A percentile compares a stretch with the other conserved stretches of the same genome.
Conservation (phyloP, 2,113 vertebrate species). For the Cichladusa arquata region DNA sequence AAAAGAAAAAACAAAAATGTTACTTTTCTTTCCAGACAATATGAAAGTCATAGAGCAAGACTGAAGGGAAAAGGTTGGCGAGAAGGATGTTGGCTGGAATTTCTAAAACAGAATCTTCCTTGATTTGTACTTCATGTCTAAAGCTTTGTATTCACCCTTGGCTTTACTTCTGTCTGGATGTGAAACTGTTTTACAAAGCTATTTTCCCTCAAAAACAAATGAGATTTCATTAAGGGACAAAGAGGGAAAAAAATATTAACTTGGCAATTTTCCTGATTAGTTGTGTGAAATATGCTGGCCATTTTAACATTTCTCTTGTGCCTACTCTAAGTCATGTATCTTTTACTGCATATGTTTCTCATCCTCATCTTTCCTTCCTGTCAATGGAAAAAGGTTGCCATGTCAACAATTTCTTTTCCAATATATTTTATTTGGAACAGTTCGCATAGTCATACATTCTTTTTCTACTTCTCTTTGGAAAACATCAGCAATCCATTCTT, state of each 20-base stretch:
- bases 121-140: conserved; percentile 27
- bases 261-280: conserved; percentile 57
- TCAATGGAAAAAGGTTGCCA: conserved; percentile 40
- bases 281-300: conserved; percentile 17
- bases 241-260: conserved; percentile 20
- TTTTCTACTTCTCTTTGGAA: conserved; percentile 39
- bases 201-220: conserved; percentile 43
- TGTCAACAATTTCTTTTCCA: conserved; percentile 33
- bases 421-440: conserved; percentile 32
- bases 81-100: conserved; percentile 19
- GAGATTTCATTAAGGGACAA: conserved; percentile 39
- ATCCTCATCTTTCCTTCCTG: conserved; percentile 14
- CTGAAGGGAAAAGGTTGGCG: not conserved
- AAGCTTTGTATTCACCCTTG: conserved; percentile 6
- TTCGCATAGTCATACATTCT: conserved; percentile 2
- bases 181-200: conserved; percentile 9
- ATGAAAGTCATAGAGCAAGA: conserved; percentile 24
- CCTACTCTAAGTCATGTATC: conserved; percentile 34
- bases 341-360: conserved; percentile 60
- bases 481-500: conserved; percentile 20
- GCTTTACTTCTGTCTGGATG: conserved; percentile 54
- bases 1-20: not conserved
- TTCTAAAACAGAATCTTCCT: conserved; percentile 41
- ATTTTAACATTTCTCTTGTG: conserved; percentile 51
- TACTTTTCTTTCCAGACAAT: conserved; percentile 18